Percentiles rank a stretch among this genome's conserved stretches.
These are phyloP conservation scores for Tachuris rubrigastra DNA, from an alignment of 2,113 vertebrate species.

Conservation along the genomic window DNA sequence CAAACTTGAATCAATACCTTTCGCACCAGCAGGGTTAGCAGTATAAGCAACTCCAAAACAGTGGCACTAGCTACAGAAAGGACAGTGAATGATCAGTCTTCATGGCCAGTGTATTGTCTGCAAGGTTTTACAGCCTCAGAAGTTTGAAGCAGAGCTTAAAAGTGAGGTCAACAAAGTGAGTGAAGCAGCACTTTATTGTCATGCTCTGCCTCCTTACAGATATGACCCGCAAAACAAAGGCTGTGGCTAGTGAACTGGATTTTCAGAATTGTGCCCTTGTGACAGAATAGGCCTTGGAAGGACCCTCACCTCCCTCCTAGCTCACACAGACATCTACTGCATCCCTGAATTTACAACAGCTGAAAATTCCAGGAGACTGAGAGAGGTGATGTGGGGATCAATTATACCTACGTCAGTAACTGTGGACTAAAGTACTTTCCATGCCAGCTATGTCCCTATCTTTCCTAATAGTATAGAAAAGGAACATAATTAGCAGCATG, in stretches of 20 bases:
- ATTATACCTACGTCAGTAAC: neutral
- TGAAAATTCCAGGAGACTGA: neutral
- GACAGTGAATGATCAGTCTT: neutral
- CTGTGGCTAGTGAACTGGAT: neutral
- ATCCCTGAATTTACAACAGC: neutral
- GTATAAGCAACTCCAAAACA: neutral
- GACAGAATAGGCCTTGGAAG: neutral
- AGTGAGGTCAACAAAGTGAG: neutral
- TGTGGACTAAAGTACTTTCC: neutral
- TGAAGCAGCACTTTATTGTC: neutral
- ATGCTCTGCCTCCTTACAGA: neutral
- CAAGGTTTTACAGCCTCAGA: neutral
- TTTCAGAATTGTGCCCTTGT: neutral
- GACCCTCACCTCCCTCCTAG: neutral
- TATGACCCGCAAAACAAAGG: neutral
- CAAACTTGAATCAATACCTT: neutral
- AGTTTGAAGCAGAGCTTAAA: neutral
- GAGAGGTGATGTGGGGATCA: neutral
- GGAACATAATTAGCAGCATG: neutral
- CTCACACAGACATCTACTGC: neutral
- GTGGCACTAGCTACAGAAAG: neutral
- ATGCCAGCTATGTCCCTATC: neutral
- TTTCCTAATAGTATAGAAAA: neutral
- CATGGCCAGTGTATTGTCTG: neutral
- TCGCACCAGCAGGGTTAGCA: neutral